Evolutionary conservation across 1,140 invertebrate genomes (phyloP).

Genomic region (Macrobrachium nipponense): DNA sequence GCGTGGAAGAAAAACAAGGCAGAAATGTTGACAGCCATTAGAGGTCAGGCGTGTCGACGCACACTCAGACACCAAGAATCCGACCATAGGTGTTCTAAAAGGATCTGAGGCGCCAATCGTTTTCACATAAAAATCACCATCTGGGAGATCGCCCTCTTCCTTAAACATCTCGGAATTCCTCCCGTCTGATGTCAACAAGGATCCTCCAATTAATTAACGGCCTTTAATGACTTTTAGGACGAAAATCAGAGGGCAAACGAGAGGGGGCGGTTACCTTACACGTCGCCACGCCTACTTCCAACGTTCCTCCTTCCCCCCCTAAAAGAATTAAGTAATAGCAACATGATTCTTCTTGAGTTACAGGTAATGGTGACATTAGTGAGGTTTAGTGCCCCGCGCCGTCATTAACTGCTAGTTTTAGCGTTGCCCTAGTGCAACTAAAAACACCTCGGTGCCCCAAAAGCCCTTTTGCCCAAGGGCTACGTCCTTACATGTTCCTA

Average conservation of each 20-base stretch:
- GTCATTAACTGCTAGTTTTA: constrained; percentile 33
- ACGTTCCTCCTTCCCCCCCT: neutral
- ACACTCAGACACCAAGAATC: too few species aligned
- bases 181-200: constrained; percentile 10
- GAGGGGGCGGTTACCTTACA: constrained; percentile 9
- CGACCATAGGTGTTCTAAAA: too few species aligned
- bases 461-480: neutral
- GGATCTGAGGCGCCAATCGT: too few species aligned
- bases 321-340: constrained; percentile 37
- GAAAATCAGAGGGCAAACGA: neutral
- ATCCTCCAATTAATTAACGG: constrained; percentile 54
- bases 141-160: too few species aligned
- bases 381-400: constrained; percentile 39
- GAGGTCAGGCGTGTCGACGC: too few species aligned
- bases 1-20: too few species aligned
- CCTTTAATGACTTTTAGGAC: constrained; percentile 49
- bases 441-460: constrained; percentile 12
- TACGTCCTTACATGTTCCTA: too few species aligned
- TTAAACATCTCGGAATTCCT: neutral
- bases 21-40: too few species aligned
- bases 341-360: constrained; percentile 36
- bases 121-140: too few species aligned
- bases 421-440: neutral
- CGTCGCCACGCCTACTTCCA: neutral
- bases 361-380: constrained; percentile 49